Evolutionary conservation across 2,797 vertebrate species (phyloP), one percentile per base, ranked within the genome.

Genomic region (Bovichtus diacanthus): DNA sequence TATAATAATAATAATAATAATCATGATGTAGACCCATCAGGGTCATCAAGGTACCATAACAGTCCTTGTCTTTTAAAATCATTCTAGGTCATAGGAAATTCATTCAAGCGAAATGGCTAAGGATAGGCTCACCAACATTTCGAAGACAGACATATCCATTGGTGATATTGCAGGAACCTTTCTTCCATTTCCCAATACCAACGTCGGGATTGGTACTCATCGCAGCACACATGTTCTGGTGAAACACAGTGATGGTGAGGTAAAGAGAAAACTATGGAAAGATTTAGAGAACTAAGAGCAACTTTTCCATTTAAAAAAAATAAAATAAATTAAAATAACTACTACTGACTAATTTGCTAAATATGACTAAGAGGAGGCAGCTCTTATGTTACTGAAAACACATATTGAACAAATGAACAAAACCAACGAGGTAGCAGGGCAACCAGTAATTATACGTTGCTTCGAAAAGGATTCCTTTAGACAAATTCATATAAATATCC

Each of bases 131-230:
- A 92, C 92, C 88, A 68, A 85, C 7, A 62, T 70, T 77, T 62
- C 34, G 81, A 63, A 71, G 80, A 82, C 92, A 93, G 70, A 93
- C 25, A 44, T 81, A 92, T 79, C 83, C 87, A 36, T 46, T 51
- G 2, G 83, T 84, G 2, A 83, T 73, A 86, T 84, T 89, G 81
- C 92, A 93, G 38, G 46, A 39, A 13, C 2, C 62, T 38, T 9
- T 3, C 10, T 34, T 5, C 92, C 92, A 93, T 47, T 65, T 83
- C 10, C 90, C 87, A 54, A 68, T 19, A 4, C 54, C 19, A 21
- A 1, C 0, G 2, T 1, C 9, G 19, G 16, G 2, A 41, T 38
- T 9, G 0, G n/a, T 49, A 36, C 21, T 78, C 60, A 92, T 70
- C 8, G 67, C 44, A 78, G 4, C 34, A 84, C 90, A 93, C 2